Percentiles rank a stretch among this genome's conserved stretches.
Evolutionary conservation across 53 echinoderm and acorn worm species (phyloP).

Genomic region (Actinopyga echinites): DNA sequence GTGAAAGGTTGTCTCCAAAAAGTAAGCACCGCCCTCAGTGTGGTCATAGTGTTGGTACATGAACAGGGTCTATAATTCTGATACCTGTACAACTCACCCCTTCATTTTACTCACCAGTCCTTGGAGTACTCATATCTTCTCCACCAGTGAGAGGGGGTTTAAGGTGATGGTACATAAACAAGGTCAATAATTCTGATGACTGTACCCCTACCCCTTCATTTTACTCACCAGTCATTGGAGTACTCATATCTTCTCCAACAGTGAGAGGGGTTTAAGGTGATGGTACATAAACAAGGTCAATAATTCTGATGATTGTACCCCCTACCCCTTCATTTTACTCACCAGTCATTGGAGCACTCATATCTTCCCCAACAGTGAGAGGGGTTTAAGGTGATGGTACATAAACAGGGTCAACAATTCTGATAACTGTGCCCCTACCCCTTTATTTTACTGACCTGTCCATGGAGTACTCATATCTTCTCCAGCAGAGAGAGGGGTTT

Average conservation of each 20-base stretch:
- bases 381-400: constrained; percentile 89
- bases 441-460: constrained; percentile 80
- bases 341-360: constrained; percentile 89
- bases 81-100: too few relatives aligned
- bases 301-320: constrained; percentile 81
- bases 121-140: constrained; percentile 81
- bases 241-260: constrained; percentile 77
- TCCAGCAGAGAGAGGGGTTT: constrained; percentile 83
- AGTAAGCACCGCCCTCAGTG: too few relatives aligned
- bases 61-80: too few relatives aligned
- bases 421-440: too few relatives aligned
- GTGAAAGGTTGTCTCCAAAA: too few relatives aligned
- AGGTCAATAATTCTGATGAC: constrained; percentile 84
- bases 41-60: too few relatives aligned
- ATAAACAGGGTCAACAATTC: constrained; percentile 90
- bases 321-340: constrained; percentile 49
- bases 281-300: constrained; percentile 93
- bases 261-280: constrained; percentile 84
- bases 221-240: constrained; percentile 85
- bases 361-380: constrained; percentile 80
- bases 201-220: too few relatives aligned
- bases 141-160: constrained; percentile 80
- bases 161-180: constrained; percentile 91
- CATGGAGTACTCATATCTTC: constrained; percentile 82
- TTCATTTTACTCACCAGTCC: constrained; percentile 64